phyloP scores from a whole-genome alignment of 2,797 vertebrate genomes.

The Cossypha heuglini region DNA sequence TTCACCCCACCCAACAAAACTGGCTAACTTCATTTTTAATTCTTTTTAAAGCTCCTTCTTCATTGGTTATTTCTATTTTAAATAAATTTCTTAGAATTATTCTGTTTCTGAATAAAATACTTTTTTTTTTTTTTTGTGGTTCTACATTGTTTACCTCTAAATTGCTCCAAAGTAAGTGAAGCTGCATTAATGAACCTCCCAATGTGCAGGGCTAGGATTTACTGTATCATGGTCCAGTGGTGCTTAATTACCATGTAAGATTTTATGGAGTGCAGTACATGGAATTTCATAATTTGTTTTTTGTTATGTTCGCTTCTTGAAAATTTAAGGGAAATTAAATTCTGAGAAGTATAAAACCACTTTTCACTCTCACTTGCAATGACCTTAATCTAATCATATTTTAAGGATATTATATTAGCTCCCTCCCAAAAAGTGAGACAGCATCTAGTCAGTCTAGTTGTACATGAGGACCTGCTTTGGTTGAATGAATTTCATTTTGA shows the following conservation, averaged over 20 bases:
- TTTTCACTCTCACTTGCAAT: background rate
- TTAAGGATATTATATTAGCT: background rate
- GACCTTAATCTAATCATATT: background rate
- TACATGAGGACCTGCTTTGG: background rate
- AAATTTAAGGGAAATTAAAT: background rate
- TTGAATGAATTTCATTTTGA: background rate
- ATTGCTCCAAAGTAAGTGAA: background rate
- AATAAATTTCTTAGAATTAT: background rate
- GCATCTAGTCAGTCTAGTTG: background rate
- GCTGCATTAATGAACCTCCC: background rate
- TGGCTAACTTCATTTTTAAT: background rate
- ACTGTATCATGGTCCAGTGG: background rate
- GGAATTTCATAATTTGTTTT: background rate
- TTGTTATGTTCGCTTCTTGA: background rate
- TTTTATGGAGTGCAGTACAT: background rate
- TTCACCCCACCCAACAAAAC: background rate
- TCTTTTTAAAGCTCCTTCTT: background rate
- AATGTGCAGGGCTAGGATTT: background rate
- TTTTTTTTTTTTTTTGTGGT: background rate
- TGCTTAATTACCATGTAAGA: background rate
- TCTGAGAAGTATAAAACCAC: background rate
- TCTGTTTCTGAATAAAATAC: background rate
- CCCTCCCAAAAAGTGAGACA: background rate
- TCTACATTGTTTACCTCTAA: background rate
- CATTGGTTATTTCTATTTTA: background rate